Evolutionary conservation across 2,797 vertebrate genomes (phyloP).

Genomic region (Tauraco hartlaubi): DNA sequence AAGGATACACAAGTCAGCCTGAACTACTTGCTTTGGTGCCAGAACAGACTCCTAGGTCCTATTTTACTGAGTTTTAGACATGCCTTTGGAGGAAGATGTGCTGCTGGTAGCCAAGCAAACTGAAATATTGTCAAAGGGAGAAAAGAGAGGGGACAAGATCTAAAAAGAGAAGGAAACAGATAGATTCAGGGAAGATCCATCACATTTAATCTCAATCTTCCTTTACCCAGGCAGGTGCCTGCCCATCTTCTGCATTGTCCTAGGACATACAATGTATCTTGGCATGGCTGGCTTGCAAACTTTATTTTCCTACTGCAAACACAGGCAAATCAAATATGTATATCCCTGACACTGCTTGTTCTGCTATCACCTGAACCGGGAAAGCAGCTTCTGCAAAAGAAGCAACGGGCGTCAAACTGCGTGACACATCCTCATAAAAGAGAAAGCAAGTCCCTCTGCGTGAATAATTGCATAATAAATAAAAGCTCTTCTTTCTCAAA

Average conservation of each 20-base stretch:
- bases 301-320: neutral
- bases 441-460: constrained; percentile 16
- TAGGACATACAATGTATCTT: neutral
- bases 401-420: constrained; percentile 7
- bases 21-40: neutral
- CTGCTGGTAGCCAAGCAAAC: neutral
- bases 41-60: neutral
- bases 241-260: neutral
- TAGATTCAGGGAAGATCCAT: neutral
- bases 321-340: neutral
- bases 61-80: neutral
- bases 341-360: constrained; percentile 4
- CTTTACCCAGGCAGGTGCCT: neutral
- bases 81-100: neutral
- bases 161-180: neutral
- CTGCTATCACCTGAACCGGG: neutral
- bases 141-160: neutral
- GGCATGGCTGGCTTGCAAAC: neutral
- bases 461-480: constrained; percentile 61
- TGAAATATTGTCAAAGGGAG: neutral
- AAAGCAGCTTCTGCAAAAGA: constrained; percentile 9
- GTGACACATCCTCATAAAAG: constrained; percentile 29
- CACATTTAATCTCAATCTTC: neutral
- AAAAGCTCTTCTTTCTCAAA: constrained; percentile 35
- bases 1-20: neutral